Percentiles rank a stretch among this genome's conserved stretches.
These are phyloP conservation scores for Trachurus trachurus DNA, from an alignment of 2,797 vertebrate genomes.

Conservation along the genomic window DNA sequence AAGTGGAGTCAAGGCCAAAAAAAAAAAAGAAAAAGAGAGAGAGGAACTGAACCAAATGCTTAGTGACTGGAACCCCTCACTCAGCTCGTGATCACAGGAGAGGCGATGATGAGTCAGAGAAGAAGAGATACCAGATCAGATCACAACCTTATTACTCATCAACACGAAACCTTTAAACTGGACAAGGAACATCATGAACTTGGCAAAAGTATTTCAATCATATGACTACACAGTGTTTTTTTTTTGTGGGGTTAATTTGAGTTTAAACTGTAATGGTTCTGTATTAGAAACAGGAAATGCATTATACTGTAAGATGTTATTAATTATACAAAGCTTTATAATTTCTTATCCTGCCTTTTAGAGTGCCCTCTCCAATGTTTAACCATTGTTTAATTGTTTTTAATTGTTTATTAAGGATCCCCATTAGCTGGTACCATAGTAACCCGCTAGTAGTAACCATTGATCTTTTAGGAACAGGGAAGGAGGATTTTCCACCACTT, in stretches of 20 bases:
- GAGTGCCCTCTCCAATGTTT: not conserved
- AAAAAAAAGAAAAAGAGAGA: not conserved
- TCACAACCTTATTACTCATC: conserved; percentile 20
- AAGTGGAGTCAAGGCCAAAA: conserved; percentile 17
- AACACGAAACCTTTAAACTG: not conserved
- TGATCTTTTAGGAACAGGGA: not conserved
- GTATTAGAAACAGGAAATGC: not conserved
- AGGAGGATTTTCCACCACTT: conserved; percentile 1
- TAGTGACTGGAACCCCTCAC: conserved; percentile 26
- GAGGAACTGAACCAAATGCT: conserved; percentile 39
- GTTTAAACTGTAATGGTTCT: not conserved
- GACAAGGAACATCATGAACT: not conserved
- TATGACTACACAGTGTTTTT: not conserved
- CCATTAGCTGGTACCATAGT: too few species aligned
- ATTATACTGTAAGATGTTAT: not conserved
- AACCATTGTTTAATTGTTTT: not conserved
- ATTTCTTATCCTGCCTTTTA: too few species aligned
- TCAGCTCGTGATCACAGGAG: conserved; percentile 27
- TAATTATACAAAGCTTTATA: not conserved
- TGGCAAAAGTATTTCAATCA: not conserved
- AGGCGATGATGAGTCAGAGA: conserved; percentile 35
- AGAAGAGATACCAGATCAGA: conserved; percentile 8
- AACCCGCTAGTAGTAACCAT: too few species aligned
- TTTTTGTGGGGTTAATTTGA: not conserved
- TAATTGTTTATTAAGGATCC: too few species aligned